Percentiles rank a stretch among this genome's conserved stretches.
phyloP scores from a whole-genome alignment of 2,113 vertebrate species.

The Semnornis frantzii region DNA sequence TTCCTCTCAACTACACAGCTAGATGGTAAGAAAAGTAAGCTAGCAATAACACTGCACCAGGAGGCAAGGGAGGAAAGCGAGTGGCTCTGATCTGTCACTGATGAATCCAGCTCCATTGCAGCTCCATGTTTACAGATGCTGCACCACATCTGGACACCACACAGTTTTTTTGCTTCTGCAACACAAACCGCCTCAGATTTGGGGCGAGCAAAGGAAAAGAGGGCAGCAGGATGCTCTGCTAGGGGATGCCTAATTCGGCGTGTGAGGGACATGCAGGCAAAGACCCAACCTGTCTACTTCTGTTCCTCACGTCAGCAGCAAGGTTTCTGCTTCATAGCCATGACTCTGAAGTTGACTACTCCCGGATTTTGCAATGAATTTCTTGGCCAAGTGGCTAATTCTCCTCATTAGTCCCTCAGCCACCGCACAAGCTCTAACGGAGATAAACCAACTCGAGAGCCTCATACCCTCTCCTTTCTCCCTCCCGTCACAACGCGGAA shows the following conservation, averaged over 20 bases:
- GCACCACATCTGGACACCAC: fast-evolving
- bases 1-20: neutral
- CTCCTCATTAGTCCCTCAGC: fast-evolving
- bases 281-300: fast-evolving
- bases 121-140: fast-evolving
- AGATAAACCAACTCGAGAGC: fast-evolving
- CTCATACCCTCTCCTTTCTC: neutral
- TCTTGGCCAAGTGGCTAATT: neutral
- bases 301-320: neutral
- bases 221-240: fast-evolving
- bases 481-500: neutral
- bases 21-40: neutral
- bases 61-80: neutral
- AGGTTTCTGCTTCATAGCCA: neutral
- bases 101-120: neutral
- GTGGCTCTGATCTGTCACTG: fast-evolving
- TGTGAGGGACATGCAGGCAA: no score
- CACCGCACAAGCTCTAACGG: neutral
- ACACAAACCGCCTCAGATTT: fast-evolving
- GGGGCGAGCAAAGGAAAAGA: neutral
- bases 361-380: no score
- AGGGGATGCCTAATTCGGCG: neutral
- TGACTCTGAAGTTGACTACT: fast-evolving
- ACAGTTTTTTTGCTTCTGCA: neutral
- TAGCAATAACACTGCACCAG: fast-evolving